Conservation (phyloP, 2,113 vertebrate species). For the Gambusia affinis region DNA sequence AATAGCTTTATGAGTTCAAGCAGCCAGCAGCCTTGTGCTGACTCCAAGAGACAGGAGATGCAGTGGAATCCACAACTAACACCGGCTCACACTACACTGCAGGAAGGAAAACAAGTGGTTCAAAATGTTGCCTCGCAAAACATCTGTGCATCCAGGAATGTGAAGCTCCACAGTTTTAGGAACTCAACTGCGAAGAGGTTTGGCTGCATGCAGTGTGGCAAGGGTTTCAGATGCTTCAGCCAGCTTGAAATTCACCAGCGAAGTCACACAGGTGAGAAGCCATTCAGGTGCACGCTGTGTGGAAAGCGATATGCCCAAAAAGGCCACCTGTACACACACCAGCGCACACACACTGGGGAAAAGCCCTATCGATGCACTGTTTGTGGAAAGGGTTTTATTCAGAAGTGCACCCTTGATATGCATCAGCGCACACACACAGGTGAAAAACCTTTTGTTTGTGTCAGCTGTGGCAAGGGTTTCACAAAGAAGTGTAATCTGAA, state of each 20-base stretch:
- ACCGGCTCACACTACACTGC: conserved; percentile 27
- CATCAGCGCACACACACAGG: conserved; percentile 82
- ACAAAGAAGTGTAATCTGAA: conserved; percentile 82
- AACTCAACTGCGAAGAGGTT: conserved; percentile 70
- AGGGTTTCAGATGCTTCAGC: conserved; percentile 80
- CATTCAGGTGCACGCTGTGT: conserved; percentile 76
- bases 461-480: conserved; percentile 80
- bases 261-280: conserved; percentile 82
- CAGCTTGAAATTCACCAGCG: conserved; percentile 82
- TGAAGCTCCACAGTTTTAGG: conserved; percentile 62
- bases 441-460: conserved; percentile 79
- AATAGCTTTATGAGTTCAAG: conserved; percentile 36
- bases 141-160: conserved; percentile 41
- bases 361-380: conserved; percentile 79
- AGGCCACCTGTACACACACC: conserved; percentile 81
- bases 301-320: conserved; percentile 81
- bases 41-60: conserved; percentile 27
- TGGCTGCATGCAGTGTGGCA: conserved; percentile 76
- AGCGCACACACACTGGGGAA: conserved; percentile 81
- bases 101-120: conserved; percentile 33
- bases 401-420: conserved; percentile 83
- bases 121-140: conserved; percentile 48
- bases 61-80: conserved; percentile 51
- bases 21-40: conserved; percentile 22
- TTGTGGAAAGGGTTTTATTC: conserved; percentile 82